Evolutionary conservation across 2,113 vertebrate genomes (phyloP).

Genomic region (Channa maculata): DNA sequence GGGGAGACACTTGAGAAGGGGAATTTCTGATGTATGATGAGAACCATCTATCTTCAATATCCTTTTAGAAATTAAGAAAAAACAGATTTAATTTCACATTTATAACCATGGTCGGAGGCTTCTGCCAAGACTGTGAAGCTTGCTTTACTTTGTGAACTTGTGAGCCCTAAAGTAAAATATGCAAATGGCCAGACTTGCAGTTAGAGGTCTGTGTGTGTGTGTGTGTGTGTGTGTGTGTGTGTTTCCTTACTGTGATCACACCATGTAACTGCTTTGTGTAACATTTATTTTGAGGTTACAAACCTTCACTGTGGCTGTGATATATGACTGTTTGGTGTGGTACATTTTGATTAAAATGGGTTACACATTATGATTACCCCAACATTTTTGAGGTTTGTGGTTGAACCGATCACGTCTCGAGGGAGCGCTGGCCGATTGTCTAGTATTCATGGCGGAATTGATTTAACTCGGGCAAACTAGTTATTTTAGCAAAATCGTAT

Average conservation of each 20-base stretch:
- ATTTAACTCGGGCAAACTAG: slow-evolving; percentile 41
- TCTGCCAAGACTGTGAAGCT: slow-evolving; percentile 8
- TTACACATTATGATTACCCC: slow-evolving; percentile 49
- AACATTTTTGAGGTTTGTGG: slow-evolving; percentile 63
- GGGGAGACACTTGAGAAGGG: slow-evolving; percentile 52
- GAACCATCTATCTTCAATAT: slow-evolving; percentile 27
- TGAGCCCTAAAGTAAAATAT: slow-evolving; percentile 4
- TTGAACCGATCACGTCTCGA: slow-evolving; percentile 9
- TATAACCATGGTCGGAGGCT: slow-evolving; percentile 1
- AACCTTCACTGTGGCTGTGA: slow-evolving; percentile 24
- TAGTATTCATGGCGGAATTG: slow-evolving; percentile 38
- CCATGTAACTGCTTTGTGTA: background rate
- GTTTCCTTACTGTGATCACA: slow-evolving; percentile 6
- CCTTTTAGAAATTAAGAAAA: slow-evolving; percentile 34
- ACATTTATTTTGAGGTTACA: slow-evolving; percentile 32
- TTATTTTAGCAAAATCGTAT: slow-evolving; percentile 10
- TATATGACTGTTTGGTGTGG: slow-evolving; percentile 46
- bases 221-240: background rate
- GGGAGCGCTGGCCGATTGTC: slow-evolving; percentile 39
- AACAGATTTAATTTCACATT: slow-evolving; percentile 42
- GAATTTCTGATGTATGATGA: slow-evolving; percentile 37
- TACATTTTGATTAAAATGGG: slow-evolving; percentile 54
- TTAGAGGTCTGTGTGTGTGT: background rate
- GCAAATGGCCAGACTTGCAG: slow-evolving; percentile 10
- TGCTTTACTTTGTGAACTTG: background rate